Evolutionary conservation across 2,113 vertebrate genomes (phyloP).

Genomic region (Rhea pennata): DNA sequence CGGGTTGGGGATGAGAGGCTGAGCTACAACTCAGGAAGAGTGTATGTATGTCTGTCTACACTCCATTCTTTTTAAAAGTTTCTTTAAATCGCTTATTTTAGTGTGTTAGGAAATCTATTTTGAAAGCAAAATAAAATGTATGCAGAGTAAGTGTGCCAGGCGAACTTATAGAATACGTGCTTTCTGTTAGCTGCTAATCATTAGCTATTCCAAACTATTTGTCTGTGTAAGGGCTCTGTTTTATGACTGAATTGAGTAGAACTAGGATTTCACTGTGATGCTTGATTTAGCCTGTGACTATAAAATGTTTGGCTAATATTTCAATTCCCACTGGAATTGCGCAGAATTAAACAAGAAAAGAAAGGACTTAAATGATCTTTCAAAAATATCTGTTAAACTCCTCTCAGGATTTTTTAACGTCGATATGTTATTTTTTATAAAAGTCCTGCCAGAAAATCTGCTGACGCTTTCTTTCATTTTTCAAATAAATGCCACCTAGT

Average conservation of each 20-base stretch:
- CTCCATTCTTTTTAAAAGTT: not conserved
- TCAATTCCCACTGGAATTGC: not conserved
- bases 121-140: not conserved
- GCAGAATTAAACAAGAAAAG: not conserved
- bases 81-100: not conserved
- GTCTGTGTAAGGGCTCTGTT: not conserved
- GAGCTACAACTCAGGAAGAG: not conserved
- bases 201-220: not conserved
- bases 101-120: not conserved
- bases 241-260: not conserved
- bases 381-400: not conserved
- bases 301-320: not conserved
- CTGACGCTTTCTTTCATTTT: not conserved
- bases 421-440: not conserved
- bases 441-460: not conserved
- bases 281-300: not conserved
- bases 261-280: not conserved
- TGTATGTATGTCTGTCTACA: not conserved
- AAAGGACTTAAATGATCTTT: not conserved
- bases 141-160: not conserved
- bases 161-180: not conserved
- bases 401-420: not conserved
- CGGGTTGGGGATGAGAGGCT: not conserved
- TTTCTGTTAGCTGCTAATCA: not conserved
- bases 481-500: not conserved